A percentile compares a stretch with the other conserved stretches of the same genome.
Evolutionary conservation across 1,140 invertebrate genomes (phyloP).

Genomic region (Bemisia tabaci): DNA sequence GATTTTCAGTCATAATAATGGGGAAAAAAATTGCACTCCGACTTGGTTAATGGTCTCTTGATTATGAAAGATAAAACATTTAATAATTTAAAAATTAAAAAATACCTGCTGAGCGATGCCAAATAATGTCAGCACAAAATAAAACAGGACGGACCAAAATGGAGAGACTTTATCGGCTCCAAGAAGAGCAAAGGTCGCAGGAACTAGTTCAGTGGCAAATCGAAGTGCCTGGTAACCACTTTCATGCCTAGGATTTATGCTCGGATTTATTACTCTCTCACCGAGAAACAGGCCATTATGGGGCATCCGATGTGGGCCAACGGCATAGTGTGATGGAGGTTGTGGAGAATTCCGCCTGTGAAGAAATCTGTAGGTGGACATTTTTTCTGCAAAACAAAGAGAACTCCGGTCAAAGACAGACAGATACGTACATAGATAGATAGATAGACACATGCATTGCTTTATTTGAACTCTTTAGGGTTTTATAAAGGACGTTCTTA

Average conservation of each 20-base stretch:
- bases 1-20: too few relatives aligned
- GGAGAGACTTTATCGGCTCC: slow-evolving; percentile 50
- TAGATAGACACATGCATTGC: too few relatives aligned
- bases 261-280: slow-evolving; percentile 43
- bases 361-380: slow-evolving; percentile 56
- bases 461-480: too few relatives aligned
- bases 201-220: slow-evolving; percentile 70
- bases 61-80: too few relatives aligned
- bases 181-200: slow-evolving; percentile 59
- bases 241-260: slow-evolving; percentile 36
- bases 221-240: slow-evolving; percentile 65
- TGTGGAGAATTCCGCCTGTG: slow-evolving; percentile 36
- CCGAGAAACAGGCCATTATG: slow-evolving; percentile 58
- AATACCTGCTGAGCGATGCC: slow-evolving; percentile 65
- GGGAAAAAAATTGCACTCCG: too few relatives aligned
- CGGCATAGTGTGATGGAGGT: slow-evolving; percentile 32
- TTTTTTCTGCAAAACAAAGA: slow-evolving; percentile 45
- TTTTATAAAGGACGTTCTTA: too few relatives aligned
- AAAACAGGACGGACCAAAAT: slow-evolving; percentile 77
- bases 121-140: slow-evolving; percentile 69
- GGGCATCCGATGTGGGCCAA: slow-evolving; percentile 45
- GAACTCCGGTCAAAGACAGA: too few relatives aligned
- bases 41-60: too few relatives aligned
- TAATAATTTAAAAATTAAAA: too few relatives aligned
- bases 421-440: too few relatives aligned